Evolutionary conservation across 2,888 invertebrate genomes (phyloP), one percentile per base, ranked within the genome.

Genomic region (Keiferia lycopersicella): DNA sequence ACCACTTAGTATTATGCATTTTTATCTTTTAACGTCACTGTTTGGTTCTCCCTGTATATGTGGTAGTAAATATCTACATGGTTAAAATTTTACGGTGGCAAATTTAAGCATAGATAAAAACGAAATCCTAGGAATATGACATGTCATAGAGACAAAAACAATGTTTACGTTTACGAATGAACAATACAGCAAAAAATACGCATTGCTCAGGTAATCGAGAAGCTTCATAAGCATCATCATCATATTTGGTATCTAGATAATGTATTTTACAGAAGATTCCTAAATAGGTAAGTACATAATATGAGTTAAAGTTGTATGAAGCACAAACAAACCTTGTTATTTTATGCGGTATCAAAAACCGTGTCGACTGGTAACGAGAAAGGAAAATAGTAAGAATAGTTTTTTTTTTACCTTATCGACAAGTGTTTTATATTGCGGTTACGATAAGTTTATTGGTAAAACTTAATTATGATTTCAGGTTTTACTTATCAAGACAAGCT

Each of bases 181-280:
- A 22, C 20, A 11, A 11, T 18, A 18, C 51, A 51, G 51, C 20
- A 51, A 51, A 51, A 51, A 51, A 51, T 50, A 51, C 20, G 6
- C 10, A 16, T 11, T 51, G n/a, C n/a, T 45, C n/a, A 45, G 16
- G 41, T 16, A 41, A 41, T 45, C n/a, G 45, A 45, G 7, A 45
- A 45, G n/a, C n/a, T 45, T 45, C n/a, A 16, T 45, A 45, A 45
- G 45, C 45, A 45, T 45, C 45, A 45, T 45, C 45, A 4, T 41
- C 41, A 41, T 14, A 41, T 41, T 41, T 41, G 41, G 41, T 8
- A 14, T 2, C 41, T 41, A 41, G 41, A 0, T 45, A 45, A 45
- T 45, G 16, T 45, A 4, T 16, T 45, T 45, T 34, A 34, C 10
- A 34, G 34, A 8, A 34, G 34, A 34, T 34, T 34, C 34, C 3